Evolutionary conservation across 2,888 invertebrate genomes (phyloP), one percentile per base, ranked within the genome.

Genomic region (Acronicta alni): DNA sequence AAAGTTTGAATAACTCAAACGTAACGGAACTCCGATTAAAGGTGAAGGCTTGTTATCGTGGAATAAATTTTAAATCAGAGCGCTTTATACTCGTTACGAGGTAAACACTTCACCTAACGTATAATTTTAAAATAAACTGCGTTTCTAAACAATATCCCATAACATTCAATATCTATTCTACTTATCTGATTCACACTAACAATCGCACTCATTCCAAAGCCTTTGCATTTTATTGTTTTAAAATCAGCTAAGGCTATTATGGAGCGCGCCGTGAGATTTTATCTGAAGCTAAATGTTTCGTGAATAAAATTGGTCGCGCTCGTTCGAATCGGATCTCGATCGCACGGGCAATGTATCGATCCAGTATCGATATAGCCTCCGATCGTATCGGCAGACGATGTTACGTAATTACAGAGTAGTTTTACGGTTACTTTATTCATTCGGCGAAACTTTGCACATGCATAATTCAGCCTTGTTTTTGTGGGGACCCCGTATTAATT

Each of bases 301-400:
- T 88, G 91, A 87, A 92, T 92, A 91, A 93, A 91, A 93, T 93
- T 89, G 91, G 92, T 91, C 89, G 86, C 90, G 90, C 88, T 89
- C 82, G 81, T 88, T 86, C 79, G 83, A 88, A 90, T 89, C 90
- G 84, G 84, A 87, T 87, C 88, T 84, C 72, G 79, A 77, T 77
- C 77, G 79, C 72, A 60, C 60, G 80, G 88, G 89, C 87, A 85
- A 80, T 80, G 81, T 83, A 82, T 84, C 84, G 84, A 85, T 83
- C 82, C 84, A 80, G 74, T 76, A 67, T 71, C 76, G 76, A 72
- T 76, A 78, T 62, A 61, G 63, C 54, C 59, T 52, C 75, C 74
- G 90, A 91, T 90, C 71, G 77, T 89, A 91, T 91, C 91, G 81
- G 69, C 61, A 74, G 75, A 80, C 81, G 85, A 84, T 86, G 84